A percentile compares a stretch with the other conserved stretches of the same genome.
Evolutionary conservation across 2,113 vertebrate genomes (phyloP).

Genomic region (Pongo abelii): DNA sequence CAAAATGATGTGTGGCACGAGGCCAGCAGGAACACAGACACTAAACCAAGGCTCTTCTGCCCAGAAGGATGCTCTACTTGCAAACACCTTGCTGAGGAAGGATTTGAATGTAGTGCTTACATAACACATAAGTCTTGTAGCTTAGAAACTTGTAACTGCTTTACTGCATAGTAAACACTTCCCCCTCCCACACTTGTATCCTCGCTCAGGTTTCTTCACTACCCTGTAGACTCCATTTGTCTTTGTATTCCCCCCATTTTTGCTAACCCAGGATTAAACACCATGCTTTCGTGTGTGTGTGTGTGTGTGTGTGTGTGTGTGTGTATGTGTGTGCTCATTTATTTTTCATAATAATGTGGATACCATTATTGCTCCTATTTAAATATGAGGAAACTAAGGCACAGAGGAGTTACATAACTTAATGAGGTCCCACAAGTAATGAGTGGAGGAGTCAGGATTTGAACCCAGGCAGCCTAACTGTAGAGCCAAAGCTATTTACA

Average conservation of each 20-base stretch:
- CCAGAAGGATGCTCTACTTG: slow-evolving; percentile 57
- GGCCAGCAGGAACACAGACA: background rate
- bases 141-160: slow-evolving; percentile 58
- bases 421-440: background rate
- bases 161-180: slow-evolving; percentile 56
- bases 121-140: slow-evolving; percentile 37
- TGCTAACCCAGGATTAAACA: background rate
- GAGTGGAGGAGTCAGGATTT: background rate
- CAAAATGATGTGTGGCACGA: slow-evolving; percentile 24
- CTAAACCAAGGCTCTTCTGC: background rate
- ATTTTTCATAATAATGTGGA: background rate
- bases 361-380: background rate
- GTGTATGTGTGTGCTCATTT: background rate
- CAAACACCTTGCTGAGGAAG: slow-evolving; percentile 53
- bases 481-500: background rate
- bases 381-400: background rate
- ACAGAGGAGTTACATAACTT: background rate
- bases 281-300: background rate
- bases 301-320: background rate
- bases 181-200: slow-evolving; percentile 10
- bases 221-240: slow-evolving; percentile 54
- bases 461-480: background rate
- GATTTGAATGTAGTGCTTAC: slow-evolving; percentile 45
- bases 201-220: slow-evolving; percentile 33
- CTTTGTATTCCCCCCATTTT: background rate